Evolutionary conservation across 2,797 vertebrate species (phyloP), one percentile per base, ranked within the genome.

Genomic region (Eulemur rubriventer): DNA sequence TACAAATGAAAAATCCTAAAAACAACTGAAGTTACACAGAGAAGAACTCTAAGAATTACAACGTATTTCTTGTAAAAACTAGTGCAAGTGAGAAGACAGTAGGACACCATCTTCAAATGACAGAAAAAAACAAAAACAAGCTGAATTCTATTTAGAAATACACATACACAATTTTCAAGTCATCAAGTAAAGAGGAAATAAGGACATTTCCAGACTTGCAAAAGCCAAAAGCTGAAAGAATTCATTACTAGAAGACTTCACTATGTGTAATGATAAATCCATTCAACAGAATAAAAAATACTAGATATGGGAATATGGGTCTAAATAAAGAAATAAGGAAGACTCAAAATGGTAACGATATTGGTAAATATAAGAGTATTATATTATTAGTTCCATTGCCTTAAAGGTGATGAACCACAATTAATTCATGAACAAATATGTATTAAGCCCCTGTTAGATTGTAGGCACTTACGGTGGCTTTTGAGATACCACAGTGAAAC

Each of bases 401-500:
- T 70, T 16, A 20, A 28, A 63, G 35, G 70, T n/a, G 2, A 69
- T 5, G 24, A 30, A 46, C 5, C 20, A 18, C 16, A 86, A 20
- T 24, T 43, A 41, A 86, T 55, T 86, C 7, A 4, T 24, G 2
- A 76, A 26, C 26, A 83, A 72, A 65, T 35, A 5, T 2, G 59
- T 14, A 8, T 3, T 26, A 65, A 41, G 18, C 9, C 26, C 9
- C 4, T 10, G 2, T 17, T 11, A 48, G 43, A 14, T 10, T 13
- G 1, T 11, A 6, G 38, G 14, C 12, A 8, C 16, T 4, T 11
- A 4, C 12, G 28, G 2, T 2, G 5, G 52, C 2, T 41, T 46
- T 30, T 22, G 55, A 41, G 26, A 30, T 14, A 35, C 18, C 1
- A 0, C 12, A 4, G 4, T 13, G 4, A 35, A 24, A 18, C 11